Evolutionary conservation across 2,797 vertebrate species (phyloP), one percentile per base, ranked within the genome.

Genomic region (Cyprinella venusta): DNA sequence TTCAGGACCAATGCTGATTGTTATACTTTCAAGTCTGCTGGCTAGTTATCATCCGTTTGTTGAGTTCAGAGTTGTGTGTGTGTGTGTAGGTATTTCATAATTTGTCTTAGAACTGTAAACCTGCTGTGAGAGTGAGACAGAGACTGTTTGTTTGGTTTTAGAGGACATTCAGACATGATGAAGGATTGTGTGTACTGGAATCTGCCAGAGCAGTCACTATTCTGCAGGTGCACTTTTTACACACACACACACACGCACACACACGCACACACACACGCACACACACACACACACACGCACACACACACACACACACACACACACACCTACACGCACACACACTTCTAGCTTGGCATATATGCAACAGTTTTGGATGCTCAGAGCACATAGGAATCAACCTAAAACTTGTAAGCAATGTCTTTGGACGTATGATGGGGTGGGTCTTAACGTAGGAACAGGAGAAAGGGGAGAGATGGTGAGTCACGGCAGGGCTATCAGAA

Each of bases 401-500:
- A 59, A 45, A 56, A 52, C 12, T 21, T 82, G 48, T 33, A 8
- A 68, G 40, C 36, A 77, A 30, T 18, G 4, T 71, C 30, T 52
- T 70, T 6, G 21, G 75, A 38, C 70, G 30, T 33, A 40, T 71
- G 52, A 70, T 63, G 54, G 38, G 54, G 52, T 61, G 19, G 67
- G 65, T 2, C 12, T n/a, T n/a, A 9, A 68, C 15, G 45, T 19
- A 77, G 5, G 38, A 33, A 80, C 65, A 19, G 30, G 5, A 40
- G 15, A 45, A 72, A 65, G 64, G 9, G 59, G 38, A 48, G 79
- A 63, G 26, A 45, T 59, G 86, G 30, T 87, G 77, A 84, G 82
- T 87, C 80, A 82, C 76, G 72, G 75, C 65, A 79, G 80, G 13
- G 74, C 79, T 85, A 84, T 89, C 87, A 81, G 81, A 74, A 76